Evolutionary conservation across 2,797 vertebrate genomes (phyloP), one percentile per base, ranked within the genome.

Genomic region (Phataginus tricuspis): DNA sequence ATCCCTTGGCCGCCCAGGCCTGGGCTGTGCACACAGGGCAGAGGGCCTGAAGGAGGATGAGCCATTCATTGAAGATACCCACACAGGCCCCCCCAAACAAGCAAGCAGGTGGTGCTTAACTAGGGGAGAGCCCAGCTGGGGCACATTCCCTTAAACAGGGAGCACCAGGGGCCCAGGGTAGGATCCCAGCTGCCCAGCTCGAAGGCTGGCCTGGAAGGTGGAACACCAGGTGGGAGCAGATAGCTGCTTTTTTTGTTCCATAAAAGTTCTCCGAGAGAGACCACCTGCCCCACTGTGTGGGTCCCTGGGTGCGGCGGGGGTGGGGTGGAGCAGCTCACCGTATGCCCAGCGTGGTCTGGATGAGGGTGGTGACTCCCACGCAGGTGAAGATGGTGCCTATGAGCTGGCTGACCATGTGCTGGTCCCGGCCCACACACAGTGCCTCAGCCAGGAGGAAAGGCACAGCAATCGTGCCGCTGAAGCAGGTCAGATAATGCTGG

Each of bases 401-500:
- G 96, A 99, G 99, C 97, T 99, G 99, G 96, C 99, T 99, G 75
- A 99, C 98, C 4, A 99, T 99, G 97, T 98, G 98, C 98, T 99
- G 99, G 98, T 99, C 99, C 27, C 94, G 99, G 57, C 99, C 99
- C 61, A 99, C 99, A 42, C 99, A 99, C 98, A 99, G 99, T 55
- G 99, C 99, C 91, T 99, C 99, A 0, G 99, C 99, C 98, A 99
- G 98, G 21, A 99, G 99, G 98, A 99, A 99, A 0, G 99, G 99
- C 10, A 99, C 99, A 0, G 99, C 99, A 0, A 99, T 99, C 29
- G 99, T 99, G 29, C 99, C 99, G 0, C 99, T 99, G 98, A 99
- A 99, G 98, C 99, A 99, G 0, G 99, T 99, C 98, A 99, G 98
- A 98, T 99, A 99, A 97, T 99, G 99, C 99, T 99, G 98, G 64